Conservation (phyloP, 2,113 vertebrate species). For the Chlamydotis undulata region DNA sequence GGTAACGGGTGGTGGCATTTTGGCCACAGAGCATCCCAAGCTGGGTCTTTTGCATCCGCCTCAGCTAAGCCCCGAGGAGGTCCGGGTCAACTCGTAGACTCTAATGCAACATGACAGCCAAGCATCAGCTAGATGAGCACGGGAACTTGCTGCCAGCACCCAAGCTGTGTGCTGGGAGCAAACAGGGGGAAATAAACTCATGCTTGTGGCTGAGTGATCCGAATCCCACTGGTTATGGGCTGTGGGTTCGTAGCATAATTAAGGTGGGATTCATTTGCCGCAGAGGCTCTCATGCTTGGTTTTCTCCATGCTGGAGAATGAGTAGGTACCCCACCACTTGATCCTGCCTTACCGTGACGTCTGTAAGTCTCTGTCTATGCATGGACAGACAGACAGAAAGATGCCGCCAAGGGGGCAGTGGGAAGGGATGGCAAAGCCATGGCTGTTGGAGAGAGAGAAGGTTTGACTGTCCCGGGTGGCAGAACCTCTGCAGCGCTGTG, state of each 20-base stretch:
- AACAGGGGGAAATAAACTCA: not conserved
- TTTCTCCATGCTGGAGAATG: not conserved
- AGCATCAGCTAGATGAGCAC: not conserved
- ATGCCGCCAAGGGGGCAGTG: rapidly evolving
- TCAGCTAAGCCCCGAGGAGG: not conserved
- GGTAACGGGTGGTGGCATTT: not conserved
- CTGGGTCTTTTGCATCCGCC: not conserved
- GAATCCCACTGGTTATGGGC: rapidly evolving
- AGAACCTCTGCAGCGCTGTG: not conserved
- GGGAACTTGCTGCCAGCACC: not conserved
- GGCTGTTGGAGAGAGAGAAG: not conserved
- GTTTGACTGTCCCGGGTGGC: not conserved
- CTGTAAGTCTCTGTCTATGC: not conserved
- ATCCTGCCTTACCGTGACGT: not conserved
- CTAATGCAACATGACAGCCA: not conserved
- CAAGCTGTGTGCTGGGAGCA: not conserved
- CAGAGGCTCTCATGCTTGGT: not conserved
- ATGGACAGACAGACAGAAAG: not conserved
- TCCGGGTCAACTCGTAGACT: not conserved
- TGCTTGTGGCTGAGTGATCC: not conserved
- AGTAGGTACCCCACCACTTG: rapidly evolving
- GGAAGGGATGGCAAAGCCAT: not conserved
- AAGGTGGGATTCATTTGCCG: not conserved
- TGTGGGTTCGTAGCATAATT: not conserved
- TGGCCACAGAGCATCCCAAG: not conserved